phyloP scores from a whole-genome alignment of 2,797 vertebrate genomes.

The Potorous gilbertii region DNA sequence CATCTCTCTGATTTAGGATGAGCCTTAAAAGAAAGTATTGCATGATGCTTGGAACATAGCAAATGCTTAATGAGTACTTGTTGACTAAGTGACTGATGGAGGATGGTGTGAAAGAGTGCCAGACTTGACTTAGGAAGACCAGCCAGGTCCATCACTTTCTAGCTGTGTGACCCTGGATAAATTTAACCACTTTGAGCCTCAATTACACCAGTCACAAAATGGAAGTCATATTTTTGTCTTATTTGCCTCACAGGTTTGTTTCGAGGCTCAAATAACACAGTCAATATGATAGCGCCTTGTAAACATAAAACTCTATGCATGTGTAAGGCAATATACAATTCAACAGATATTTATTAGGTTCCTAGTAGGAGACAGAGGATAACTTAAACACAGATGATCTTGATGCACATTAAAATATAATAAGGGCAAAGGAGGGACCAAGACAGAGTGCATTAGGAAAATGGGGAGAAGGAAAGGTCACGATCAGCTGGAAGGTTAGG shows the following conservation, averaged over 20 bases:
- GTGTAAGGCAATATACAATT: neutral
- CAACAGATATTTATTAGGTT: neutral
- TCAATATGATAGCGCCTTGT: neutral
- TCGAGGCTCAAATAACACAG: neutral
- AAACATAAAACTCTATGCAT: neutral
- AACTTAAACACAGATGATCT: neutral
- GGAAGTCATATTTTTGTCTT: neutral
- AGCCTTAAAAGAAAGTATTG: neutral
- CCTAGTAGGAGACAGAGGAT: neutral
- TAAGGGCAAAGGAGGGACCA: neutral
- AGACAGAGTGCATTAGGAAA: neutral
- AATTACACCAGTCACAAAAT: slow-evolving; percentile 24
- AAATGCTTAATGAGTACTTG: neutral
- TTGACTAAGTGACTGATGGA: neutral
- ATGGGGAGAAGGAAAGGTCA: neutral
- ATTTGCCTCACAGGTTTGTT: neutral
- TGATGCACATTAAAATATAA: neutral
- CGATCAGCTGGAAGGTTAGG: neutral
- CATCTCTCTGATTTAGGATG: neutral
- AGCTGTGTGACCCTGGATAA: neutral
- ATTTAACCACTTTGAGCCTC: neutral
- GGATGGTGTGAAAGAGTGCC: neutral
- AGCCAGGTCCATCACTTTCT: neutral
- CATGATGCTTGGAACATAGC: neutral
- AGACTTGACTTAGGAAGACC: neutral